Evolutionary conservation across 1,140 invertebrate genomes (phyloP).

Genomic region (Brachystomella parvula): DNA sequence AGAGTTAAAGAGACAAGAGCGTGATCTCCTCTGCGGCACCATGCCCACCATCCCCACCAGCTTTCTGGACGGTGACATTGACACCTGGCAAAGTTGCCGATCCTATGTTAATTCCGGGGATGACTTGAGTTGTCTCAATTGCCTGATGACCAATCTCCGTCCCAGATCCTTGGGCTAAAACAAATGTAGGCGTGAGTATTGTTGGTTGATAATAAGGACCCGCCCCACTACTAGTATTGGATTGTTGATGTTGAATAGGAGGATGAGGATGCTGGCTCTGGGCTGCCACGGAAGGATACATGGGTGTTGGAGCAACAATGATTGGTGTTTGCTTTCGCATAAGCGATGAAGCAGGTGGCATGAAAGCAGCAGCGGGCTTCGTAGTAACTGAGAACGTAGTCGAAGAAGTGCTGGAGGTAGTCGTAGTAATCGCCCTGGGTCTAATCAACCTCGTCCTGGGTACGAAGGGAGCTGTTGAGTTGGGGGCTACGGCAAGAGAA

Average conservation of each 20-base stretch:
- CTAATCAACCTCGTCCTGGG: not conserved
- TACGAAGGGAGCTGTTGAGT: not conserved
- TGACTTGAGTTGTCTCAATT: not conserved
- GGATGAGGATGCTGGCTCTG: not conserved
- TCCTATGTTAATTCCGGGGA: not conserved
- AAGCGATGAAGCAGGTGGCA: not conserved
- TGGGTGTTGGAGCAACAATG: not conserved
- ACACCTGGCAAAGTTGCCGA: not conserved
- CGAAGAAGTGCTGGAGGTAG: not conserved
- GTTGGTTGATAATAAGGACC: not conserved
- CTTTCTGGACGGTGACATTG: conserved; percentile 4
- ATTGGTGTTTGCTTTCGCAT: not conserved
- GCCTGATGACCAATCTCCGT: not conserved
- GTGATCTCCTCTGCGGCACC: not conserved
- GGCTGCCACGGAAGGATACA: not conserved
- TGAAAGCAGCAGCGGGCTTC: not conserved
- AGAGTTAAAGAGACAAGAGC: not conserved
- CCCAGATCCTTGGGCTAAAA: conserved; percentile 4
- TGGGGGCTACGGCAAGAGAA: not conserved
- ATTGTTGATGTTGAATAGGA: not conserved
- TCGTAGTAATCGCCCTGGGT: not conserved
- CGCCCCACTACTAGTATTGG: not conserved
- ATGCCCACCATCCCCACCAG: not conserved
- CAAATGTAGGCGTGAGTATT: not conserved
- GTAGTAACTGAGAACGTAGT: conserved; percentile 2